Base-by-base conservation (phyloP, 1,140 invertebrate species). In the Polyergus mexicanus region DNA sequence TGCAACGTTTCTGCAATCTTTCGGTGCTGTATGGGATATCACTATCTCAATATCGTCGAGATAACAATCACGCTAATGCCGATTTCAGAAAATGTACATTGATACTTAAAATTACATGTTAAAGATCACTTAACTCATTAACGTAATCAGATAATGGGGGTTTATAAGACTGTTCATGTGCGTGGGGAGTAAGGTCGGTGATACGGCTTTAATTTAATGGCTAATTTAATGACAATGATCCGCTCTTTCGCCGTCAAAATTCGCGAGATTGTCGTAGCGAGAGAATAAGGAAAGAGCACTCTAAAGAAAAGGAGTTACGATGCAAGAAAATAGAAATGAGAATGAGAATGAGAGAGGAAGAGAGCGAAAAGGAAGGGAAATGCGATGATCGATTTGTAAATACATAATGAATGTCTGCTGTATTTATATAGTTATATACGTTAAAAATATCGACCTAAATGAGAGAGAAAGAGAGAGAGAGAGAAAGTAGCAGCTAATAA, bases 321-420 rank as follows among this genome's bases (percentile, higher is more conserved):
- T 74, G 65, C 25, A 63, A 62, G 69, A 84, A 47, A 58, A 63
- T 28, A 28, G 35, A 63, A 41, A 25, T 51, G 68, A 80, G 80
- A 80, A 16, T 38, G 47, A 63, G 19, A 85, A 54, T 74, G 62
- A 54, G 81, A 80, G 19, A 74, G 89, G 77, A 85, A 89, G 65
- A 91, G 86, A 88, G 38, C 63, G 71, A 75, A 44, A 3, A 35
- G 32, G 10, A 38, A 47, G 38, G 66, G 28, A 78, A 32, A 47
- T 51, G 28, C 51, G 65, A 77, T 66, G 58, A 91, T 84, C 75
- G 88, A 86, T 63, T 89, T 94, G 92, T 95, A 93, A 94, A 95
- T 86, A 94, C 93, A 94, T 94, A 94, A 88, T 87, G 92, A 91
- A 89, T 94, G 93, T 71, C 87, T 94, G 93, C 87, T 92, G 90